Conservation (phyloP, 2,113 vertebrate genomes). For the Todiramphus saurophagus region DNA sequence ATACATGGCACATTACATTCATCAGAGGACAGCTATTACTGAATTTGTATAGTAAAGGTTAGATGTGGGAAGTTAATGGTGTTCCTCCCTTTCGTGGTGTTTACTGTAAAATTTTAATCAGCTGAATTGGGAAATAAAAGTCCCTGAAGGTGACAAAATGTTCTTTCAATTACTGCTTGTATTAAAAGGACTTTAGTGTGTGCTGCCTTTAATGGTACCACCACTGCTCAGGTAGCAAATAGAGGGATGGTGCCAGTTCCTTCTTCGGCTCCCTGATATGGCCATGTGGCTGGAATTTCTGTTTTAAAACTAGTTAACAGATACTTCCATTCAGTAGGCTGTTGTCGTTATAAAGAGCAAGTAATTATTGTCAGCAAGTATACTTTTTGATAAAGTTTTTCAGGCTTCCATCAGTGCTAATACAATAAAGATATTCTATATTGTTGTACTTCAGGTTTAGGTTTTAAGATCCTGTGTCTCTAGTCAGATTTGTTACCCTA, state of each 20-base stretch:
- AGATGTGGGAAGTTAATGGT: not conserved
- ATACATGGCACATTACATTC: not conserved
- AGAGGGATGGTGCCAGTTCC: not conserved
- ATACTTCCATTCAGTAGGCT: not conserved
- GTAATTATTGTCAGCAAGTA: not conserved
- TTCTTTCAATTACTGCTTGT: not conserved
- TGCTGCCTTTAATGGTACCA: not conserved
- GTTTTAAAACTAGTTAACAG: not conserved
- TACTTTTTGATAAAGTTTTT: not conserved
- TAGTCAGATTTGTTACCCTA: not conserved
- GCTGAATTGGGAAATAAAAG: not conserved
- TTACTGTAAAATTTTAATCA: not conserved
- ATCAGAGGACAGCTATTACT: not conserved
- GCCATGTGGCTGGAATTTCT: not conserved
- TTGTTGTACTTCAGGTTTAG: not conserved
- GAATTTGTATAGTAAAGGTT: not conserved
- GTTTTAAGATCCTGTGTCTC: not conserved
- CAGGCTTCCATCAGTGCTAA: not conserved
- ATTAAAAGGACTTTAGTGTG: rapidly evolving
- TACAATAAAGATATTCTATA: not conserved
- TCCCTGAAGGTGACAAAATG: not conserved
- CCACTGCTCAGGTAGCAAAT: not conserved
- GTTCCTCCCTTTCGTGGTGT: not conserved
- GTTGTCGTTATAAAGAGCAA: not conserved
- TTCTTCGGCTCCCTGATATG: not conserved